Percentiles rank a stretch among this genome's conserved stretches.
Evolutionary conservation across 2,113 vertebrate species (phyloP).

Genomic region (Ivindomyrus marchei): DNA sequence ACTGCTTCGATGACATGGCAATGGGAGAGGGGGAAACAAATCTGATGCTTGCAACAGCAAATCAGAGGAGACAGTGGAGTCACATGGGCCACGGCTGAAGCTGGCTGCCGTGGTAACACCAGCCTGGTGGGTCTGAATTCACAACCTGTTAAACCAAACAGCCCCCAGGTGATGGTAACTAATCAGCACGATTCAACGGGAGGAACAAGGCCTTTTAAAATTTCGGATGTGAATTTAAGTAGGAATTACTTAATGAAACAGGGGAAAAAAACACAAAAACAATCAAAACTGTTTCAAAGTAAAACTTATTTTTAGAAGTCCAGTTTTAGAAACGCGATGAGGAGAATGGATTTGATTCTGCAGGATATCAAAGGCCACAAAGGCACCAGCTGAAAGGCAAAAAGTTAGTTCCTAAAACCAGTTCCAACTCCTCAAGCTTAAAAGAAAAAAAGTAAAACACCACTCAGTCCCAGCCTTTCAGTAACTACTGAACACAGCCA

Average conservation of each 20-base stretch:
- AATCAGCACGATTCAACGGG: not conserved
- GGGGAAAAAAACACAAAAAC: not conserved
- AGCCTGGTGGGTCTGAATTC: not conserved
- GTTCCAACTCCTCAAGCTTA: not conserved
- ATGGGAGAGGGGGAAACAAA: not conserved
- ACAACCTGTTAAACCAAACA: not conserved
- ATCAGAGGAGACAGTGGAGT: not conserved
- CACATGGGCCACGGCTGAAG: not conserved
- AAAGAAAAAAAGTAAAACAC: not conserved
- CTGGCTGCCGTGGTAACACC: not conserved
- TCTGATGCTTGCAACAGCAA: not conserved
- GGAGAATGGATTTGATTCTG: not conserved
- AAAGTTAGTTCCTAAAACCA: not conserved
- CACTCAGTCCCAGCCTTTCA: not conserved
- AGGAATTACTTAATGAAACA: not conserved
- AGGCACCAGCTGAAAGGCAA: not conserved
- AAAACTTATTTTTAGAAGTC: not conserved
- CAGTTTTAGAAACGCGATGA: not conserved
- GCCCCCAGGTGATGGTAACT: not conserved
- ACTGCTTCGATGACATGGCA: not conserved
- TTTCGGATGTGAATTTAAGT: not conserved
- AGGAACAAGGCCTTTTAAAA: not conserved
- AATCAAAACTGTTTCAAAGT: not conserved
- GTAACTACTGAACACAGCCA: not conserved
- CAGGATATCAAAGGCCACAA: not conserved